Conservation (phyloP, 1,140 invertebrate genomes). For the Araneus ventricosus region DNA sequence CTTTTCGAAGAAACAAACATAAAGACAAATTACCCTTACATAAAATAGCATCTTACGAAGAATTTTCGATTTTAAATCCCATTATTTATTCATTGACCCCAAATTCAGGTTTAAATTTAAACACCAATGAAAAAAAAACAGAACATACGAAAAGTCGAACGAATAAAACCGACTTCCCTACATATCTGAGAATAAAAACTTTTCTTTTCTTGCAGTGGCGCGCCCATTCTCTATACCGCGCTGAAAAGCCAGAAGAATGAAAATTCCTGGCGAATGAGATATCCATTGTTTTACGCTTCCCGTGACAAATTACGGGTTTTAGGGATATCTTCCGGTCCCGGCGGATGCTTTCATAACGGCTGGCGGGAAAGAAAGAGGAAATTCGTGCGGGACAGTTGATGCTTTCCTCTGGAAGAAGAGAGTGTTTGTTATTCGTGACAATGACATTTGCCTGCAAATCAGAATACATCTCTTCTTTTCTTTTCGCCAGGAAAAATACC, state of each 20-base stretch:
- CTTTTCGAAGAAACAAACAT: too few species aligned
- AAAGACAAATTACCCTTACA: too few species aligned
- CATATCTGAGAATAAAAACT: neutral
- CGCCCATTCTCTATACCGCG: neutral
- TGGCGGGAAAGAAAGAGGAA: neutral
- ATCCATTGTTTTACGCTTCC: constrained; percentile 15
- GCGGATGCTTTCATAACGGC: neutral
- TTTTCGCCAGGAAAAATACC: neutral
- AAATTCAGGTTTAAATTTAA: neutral
- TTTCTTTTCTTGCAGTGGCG: neutral
- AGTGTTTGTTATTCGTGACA: neutral
- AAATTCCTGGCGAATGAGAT: constrained; percentile 4
- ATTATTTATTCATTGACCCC: too few species aligned
- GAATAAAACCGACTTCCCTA: neutral
- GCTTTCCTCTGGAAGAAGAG: neutral
- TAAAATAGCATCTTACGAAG: too few species aligned
- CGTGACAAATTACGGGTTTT: constrained; percentile 16
- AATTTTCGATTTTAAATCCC: too few species aligned
- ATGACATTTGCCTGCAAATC: neutral
- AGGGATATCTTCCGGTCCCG: neutral
- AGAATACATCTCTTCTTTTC: neutral
- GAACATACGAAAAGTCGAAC: too few species aligned
- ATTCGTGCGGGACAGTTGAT: neutral
- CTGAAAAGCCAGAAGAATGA: neutral
- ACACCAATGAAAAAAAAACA: neutral